These are phyloP conservation scores for Eledona agricola DNA, from an alignment of 2,888 invertebrate genomes.

Conservation along the genomic window DNA sequence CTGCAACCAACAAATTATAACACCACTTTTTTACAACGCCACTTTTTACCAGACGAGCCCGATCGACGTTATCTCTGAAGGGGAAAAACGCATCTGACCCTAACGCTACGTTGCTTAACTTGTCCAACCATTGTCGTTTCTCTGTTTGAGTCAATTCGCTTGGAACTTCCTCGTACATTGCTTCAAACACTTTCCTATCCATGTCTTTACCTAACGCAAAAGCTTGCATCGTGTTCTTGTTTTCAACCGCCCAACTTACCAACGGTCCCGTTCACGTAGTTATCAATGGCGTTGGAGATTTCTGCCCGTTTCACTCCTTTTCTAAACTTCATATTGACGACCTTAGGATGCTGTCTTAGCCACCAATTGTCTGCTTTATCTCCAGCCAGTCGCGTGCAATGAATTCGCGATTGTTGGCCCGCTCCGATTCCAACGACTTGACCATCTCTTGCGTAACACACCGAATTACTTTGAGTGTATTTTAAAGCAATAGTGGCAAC, in stretches of 20 bases:
- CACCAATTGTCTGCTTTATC: conserved; percentile 99
- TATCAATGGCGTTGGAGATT: conserved; percentile 94
- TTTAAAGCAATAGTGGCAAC: conserved; percentile 97
- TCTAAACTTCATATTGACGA: conserved; percentile 84
- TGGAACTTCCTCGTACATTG: conserved; percentile 79
- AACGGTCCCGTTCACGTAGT: conserved; percentile 90
- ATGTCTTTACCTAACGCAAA: conserved; percentile 79
- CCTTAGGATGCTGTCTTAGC: conserved; percentile 91
- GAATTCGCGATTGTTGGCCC: conserved; percentile 98
- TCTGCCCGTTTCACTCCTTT: conserved; percentile 88
- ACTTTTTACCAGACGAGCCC: conserved; percentile 81
- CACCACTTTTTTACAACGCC: background rate
- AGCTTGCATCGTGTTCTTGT: too few species aligned
- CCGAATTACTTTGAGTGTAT: conserved; percentile 98
- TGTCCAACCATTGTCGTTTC: conserved; percentile 72
- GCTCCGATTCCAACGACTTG: conserved; percentile 94
- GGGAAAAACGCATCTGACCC: conserved; percentile 99
- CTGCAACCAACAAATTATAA: conserved; percentile 64
- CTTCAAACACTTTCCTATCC: conserved; percentile 77
- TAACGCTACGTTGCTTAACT: conserved; percentile 81
- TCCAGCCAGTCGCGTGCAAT: conserved; percentile 96
- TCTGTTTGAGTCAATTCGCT: conserved; percentile 74
- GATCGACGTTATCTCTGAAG: conserved; percentile 95
- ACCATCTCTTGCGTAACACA: conserved; percentile 94
- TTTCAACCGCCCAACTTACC: conserved; percentile 65